Base-by-base conservation (phyloP, 2,797 vertebrate species). In the Taenioides sp. region DNA sequence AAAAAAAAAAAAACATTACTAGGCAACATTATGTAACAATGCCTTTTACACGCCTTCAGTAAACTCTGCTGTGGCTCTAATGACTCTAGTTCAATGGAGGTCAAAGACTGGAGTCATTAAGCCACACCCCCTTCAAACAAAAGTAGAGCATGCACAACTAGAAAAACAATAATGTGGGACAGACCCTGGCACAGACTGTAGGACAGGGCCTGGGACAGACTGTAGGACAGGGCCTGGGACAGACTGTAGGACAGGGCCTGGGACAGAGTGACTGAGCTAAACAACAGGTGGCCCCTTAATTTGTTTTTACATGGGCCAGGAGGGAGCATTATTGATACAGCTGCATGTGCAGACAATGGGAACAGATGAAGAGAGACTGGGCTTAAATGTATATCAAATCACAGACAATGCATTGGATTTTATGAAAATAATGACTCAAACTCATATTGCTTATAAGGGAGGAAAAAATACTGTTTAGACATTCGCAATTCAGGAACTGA, bases 301-400 rank as follows among this genome's bases (percentile, higher is more conserved):
- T 80, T 86, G 78, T 79, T 89, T 78, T 76, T 23, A 43, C 64
- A 64, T 27, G 65, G 69, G 64, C 52, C 50, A 7, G 61, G 47
- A 73, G 50, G 52, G 50, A 37, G 10, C 20, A 37, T 64, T 87
- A 79, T 85, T 89, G 73, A 81, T 72, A 1, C 87, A 88, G 82
- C 59, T 84, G 88, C n/a, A 7, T 72, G 70, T 50, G 22, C 27
- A 22, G 54, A 4, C 37, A 20, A 40, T 12, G 18, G 25, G 50
- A 6, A 61, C 60, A 68, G 20, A 62, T 64, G 2, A 62, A 43
- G 3, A 2, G 31, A 17, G n/a, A 31, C 14, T 34, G 20, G 22
- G 7, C 2, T 59, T 59, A 43, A 11, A 16, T 23, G n/a, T 25
- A 47, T 43, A 23, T 16, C 20, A 23, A 59, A 59, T 27, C 27